A percentile compares a stretch with the other conserved stretches of the same genome.
Conservation (phyloP, 2,888 invertebrate species). For the Anthoptus insignis region DNA sequence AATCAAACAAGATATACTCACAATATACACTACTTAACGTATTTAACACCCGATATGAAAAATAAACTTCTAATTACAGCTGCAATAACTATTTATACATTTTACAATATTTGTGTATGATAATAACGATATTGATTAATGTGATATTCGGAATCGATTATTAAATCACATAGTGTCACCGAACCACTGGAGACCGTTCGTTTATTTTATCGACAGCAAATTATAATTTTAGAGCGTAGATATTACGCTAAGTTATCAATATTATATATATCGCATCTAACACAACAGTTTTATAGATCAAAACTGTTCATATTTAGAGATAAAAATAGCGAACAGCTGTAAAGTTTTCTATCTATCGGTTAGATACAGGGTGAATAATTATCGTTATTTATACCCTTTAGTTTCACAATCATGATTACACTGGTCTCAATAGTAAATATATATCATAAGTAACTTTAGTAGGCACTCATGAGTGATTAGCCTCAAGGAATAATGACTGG, state of each 20-base stretch:
- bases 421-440: slow-evolving; percentile 80
- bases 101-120: slow-evolving; percentile 74
- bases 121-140: slow-evolving; percentile 51
- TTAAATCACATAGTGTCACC: slow-evolving; percentile 71
- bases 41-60: slow-evolving; percentile 86
- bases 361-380: slow-evolving; percentile 49
- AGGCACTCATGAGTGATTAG: slow-evolving; percentile 82
- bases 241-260: slow-evolving; percentile 51
- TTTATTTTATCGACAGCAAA: slow-evolving; percentile 70
- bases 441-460: slow-evolving; percentile 82
- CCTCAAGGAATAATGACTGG: slow-evolving; percentile 61
- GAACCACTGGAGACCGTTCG: slow-evolving; percentile 37
- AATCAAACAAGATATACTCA: slow-evolving; percentile 75
- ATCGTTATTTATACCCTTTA: slow-evolving; percentile 69
- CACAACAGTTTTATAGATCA: slow-evolving; percentile 37
- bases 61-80: slow-evolving; percentile 87
- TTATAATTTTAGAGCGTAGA: slow-evolving; percentile 64
- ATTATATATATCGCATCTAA: slow-evolving; percentile 58
- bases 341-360: slow-evolving; percentile 43
- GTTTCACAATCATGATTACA: slow-evolving; percentile 82
- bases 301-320: slow-evolving; percentile 66
- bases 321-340: slow-evolving; percentile 78
- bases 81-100: slow-evolving; percentile 87
- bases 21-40: slow-evolving; percentile 84
- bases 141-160: slow-evolving; percentile 68